These are phyloP conservation scores for Empis livida DNA, from an alignment of 2,888 invertebrate genomes.

Conservation along the genomic window DNA sequence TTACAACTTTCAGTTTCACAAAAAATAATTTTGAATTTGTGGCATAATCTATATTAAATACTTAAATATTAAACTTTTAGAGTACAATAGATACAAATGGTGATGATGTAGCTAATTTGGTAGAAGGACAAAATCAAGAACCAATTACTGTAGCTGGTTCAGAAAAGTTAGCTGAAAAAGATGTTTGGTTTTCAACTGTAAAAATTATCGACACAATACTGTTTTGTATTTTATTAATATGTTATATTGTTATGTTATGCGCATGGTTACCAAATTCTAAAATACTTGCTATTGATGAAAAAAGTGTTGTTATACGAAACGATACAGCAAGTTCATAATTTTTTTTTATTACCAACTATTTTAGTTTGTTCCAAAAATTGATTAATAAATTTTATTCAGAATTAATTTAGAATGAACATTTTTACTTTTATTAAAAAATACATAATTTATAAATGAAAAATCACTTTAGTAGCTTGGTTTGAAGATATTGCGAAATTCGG, in stretches of 20 bases:
- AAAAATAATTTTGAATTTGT: too few species aligned
- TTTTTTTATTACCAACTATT: too few species aligned
- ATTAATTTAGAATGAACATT: too few species aligned
- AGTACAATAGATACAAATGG: conserved; percentile 1
- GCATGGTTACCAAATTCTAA: conserved; percentile 7
- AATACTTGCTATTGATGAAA: neutral
- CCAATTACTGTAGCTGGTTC: neutral
- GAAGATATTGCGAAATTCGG: too few species aligned
- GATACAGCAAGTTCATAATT: neutral
- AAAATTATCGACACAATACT: conserved; percentile 9
- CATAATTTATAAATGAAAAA: too few species aligned
- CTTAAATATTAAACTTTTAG: neutral
- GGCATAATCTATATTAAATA: neutral
- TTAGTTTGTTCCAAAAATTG: too few species aligned
- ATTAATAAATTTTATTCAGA: too few species aligned
- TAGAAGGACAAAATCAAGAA: conserved; percentile 4
- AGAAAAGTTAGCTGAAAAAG: neutral
- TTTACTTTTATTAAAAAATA: too few species aligned
- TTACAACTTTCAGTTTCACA: too few species aligned
- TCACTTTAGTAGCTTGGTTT: too few species aligned
- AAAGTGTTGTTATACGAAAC: neutral
- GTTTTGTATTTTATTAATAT: conserved; percentile 6
- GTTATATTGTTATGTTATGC: conserved; percentile 8
- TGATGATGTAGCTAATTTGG: conserved; percentile 5
- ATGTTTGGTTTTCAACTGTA: conserved; percentile 7